Conservation (phyloP, 2,113 vertebrate species). For the Ptyas mucosa region DNA sequence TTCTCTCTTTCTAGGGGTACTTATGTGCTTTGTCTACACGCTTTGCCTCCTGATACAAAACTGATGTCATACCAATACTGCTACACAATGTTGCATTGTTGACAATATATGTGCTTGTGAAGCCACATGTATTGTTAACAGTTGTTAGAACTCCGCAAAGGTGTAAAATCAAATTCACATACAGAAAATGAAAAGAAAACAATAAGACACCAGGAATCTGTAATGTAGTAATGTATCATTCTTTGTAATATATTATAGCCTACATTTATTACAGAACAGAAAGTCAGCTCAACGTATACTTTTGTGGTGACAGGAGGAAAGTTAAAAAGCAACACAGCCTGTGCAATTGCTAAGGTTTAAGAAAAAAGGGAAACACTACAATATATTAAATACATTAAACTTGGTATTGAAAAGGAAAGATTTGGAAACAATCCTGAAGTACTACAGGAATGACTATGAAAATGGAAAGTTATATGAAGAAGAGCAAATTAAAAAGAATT, state of each 20-base stretch:
- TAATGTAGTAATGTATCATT: not conserved
- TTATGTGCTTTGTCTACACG: not conserved
- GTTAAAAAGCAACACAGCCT: not conserved
- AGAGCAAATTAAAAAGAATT: not conserved
- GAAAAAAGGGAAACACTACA: not conserved
- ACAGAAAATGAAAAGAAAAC: not conserved
- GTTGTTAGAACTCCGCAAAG: not conserved
- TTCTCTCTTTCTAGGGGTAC: not conserved
- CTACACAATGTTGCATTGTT: not conserved
- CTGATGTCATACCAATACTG: not conserved
- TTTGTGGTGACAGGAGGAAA: not conserved
- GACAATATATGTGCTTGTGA: not conserved
- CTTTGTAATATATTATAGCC: not conserved
- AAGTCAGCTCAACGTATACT: not conserved
- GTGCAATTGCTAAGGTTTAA: not conserved
- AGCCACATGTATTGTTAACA: not conserved
- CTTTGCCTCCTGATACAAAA: not conserved
- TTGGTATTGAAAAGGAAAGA: not conserved
- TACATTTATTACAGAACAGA: not conserved
- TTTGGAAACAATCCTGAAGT: not conserved
- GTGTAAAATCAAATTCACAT: not conserved
- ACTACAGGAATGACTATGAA: not conserved
- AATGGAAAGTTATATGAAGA: not conserved
- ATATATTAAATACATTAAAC: not conserved
- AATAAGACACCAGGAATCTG: not conserved